A percentile compares a stretch with the other conserved stretches of the same genome.
phyloP scores from a whole-genome alignment of 2,888 invertebrate genomes.

The Drosophila falleni region DNA sequence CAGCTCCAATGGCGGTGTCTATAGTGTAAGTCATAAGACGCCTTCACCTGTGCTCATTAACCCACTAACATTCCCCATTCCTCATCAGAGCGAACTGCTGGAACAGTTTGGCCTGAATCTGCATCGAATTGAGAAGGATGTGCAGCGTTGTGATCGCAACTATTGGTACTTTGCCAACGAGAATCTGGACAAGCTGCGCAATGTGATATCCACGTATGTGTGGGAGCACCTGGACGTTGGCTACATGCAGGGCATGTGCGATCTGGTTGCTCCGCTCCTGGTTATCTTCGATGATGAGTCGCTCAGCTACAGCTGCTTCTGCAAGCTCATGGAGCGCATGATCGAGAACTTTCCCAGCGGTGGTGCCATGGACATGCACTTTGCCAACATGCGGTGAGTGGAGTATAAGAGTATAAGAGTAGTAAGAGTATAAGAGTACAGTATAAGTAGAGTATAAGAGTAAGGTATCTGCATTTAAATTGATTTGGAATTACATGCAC shows the following conservation, averaged over 20 bases:
- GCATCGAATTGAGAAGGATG: slow-evolving; percentile 98
- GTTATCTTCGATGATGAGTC: slow-evolving; percentile 97
- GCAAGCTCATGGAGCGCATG: slow-evolving; percentile 95
- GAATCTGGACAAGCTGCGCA: slow-evolving; percentile 95
- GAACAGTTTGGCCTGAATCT: slow-evolving; percentile 95
- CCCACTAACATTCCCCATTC: not conserved
- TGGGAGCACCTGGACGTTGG: slow-evolving; percentile 98
- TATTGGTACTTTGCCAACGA: slow-evolving; percentile 96
- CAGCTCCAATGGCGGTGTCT: slow-evolving; percentile 96
- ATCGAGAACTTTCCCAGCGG: slow-evolving; percentile 96
- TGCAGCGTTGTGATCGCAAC: slow-evolving; percentile 97
- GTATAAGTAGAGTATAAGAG: not conserved
- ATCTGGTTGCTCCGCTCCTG: slow-evolving; percentile 95
- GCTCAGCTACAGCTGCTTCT: slow-evolving; percentile 95
- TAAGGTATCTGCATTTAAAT: no score
- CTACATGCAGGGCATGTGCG: slow-evolving; percentile 99
- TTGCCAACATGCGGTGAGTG: slow-evolving; percentile 94
- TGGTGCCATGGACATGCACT: slow-evolving; percentile 97
- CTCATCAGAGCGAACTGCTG: slow-evolving; percentile 90
- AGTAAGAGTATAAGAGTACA: no score
- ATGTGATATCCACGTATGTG: slow-evolving; percentile 96
- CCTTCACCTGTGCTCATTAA: not conserved
- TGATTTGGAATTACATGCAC: not conserved
- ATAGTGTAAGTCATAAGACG: slow-evolving; percentile 89
- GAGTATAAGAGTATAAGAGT: no score